Conservation (phyloP, 2,113 vertebrate genomes). For the Otolemur garnettii region DNA sequence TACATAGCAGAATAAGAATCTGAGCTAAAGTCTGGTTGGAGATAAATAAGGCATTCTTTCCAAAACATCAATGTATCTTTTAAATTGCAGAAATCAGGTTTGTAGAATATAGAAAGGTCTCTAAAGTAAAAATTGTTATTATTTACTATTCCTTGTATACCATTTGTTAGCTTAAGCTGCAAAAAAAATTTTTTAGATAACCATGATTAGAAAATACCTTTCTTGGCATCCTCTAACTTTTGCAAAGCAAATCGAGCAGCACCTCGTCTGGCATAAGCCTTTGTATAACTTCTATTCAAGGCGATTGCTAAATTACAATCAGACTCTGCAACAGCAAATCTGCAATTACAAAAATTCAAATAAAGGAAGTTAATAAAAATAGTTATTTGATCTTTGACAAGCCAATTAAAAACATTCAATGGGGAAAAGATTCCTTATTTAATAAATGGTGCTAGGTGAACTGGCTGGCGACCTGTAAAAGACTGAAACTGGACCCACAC, state of each 20-base stretch:
- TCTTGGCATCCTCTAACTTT: constrained; percentile 92
- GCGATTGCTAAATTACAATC: constrained; percentile 97
- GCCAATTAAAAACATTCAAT: too few species aligned
- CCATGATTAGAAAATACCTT: constrained; percentile 87
- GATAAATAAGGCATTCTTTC: constrained; percentile 19
- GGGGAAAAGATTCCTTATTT: too few species aligned
- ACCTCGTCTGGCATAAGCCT: constrained; percentile 94
- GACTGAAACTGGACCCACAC: too few species aligned
- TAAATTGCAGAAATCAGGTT: constrained; percentile 44
- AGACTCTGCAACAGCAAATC: constrained; percentile 95
- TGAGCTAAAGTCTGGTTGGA: background rate
- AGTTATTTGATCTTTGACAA: background rate
- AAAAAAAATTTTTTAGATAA: background rate
- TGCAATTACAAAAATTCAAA: constrained; percentile 75
- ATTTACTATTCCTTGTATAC: background rate
- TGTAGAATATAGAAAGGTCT: background rate
- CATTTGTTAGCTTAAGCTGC: background rate
- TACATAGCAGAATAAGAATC: background rate
- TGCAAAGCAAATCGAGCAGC: constrained; percentile 92
- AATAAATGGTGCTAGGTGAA: too few species aligned
- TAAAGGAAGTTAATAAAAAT: constrained; percentile 45
- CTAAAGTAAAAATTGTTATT: background rate
- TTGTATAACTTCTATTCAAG: constrained; percentile 92
- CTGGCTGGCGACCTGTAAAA: too few species aligned
- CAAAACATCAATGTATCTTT: constrained; percentile 29